Percentiles rank a stretch among this genome's conserved stretches.
These are phyloP conservation scores for Hyperoplus lanceolatus DNA, from an alignment of 2,797 vertebrate genomes.

Conservation along the genomic window DNA sequence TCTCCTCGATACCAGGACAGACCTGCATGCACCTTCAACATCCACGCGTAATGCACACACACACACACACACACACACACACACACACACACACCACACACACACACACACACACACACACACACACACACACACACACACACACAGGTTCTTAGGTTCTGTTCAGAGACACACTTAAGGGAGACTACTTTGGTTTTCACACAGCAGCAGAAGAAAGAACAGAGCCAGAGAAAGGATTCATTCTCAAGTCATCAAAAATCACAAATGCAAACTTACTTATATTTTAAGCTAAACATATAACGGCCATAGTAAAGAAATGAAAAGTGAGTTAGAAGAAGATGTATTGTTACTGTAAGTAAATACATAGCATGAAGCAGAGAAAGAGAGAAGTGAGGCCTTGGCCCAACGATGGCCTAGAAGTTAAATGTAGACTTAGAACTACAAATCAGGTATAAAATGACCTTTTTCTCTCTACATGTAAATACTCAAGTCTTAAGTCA, in stretches of 20 bases:
- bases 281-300: background rate
- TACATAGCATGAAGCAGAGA: too few relatives aligned
- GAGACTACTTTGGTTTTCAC: background rate
- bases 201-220: background rate
- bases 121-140: slow-evolving; percentile 2
- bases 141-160: too few relatives aligned
- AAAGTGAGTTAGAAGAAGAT: background rate
- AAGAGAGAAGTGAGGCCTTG: background rate
- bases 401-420: background rate
- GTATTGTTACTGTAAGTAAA: too few relatives aligned
- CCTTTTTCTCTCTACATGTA: background rate
- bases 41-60: slow-evolving; percentile 57
- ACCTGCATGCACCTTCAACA: slow-evolving; percentile 77
- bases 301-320: background rate
- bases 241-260: background rate
- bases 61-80: slow-evolving; percentile 39
- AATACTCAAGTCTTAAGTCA: too few relatives aligned
- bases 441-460: too few relatives aligned
- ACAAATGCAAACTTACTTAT: background rate
- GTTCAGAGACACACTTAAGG: background rate
- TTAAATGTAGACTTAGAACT: background rate
- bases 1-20: slow-evolving; percentile 88
- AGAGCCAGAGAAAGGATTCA: background rate
- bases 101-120: slow-evolving; percentile 68
- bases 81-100: too few relatives aligned